Conservation (phyloP, 2,113 vertebrate species). For the Xiphophorus maculatus region DNA sequence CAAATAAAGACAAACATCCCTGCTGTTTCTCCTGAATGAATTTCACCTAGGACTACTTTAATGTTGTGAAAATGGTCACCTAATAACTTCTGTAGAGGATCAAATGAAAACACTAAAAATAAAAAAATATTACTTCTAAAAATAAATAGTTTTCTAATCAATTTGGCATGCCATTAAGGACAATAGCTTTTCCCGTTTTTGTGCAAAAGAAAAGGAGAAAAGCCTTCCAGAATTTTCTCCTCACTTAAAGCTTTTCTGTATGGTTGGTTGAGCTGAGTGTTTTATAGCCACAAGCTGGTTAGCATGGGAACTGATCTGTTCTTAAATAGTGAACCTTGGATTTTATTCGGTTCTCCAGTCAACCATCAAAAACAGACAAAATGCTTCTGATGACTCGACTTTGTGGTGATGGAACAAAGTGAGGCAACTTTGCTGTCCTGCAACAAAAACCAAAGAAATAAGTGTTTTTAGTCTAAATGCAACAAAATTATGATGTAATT, state of each 20-base stretch:
- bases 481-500: too few relatives aligned
- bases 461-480: too few relatives aligned
- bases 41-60: background rate
- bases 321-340: background rate
- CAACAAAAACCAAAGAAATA: too few relatives aligned
- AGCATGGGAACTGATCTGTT: background rate
- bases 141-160: too few relatives aligned
- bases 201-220: background rate
- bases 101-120: background rate
- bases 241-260: background rate
- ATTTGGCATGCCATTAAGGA: too few relatives aligned
- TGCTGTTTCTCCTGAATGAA: background rate
- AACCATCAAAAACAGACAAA: background rate
- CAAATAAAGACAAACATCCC: background rate
- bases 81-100: background rate
- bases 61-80: background rate
- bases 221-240: constrained; percentile 1
- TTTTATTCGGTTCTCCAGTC: background rate
- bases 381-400: background rate
- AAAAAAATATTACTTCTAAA: background rate
- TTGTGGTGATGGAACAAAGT: background rate
- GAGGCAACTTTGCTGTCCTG: background rate
- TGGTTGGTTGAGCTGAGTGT: constrained; percentile 8
- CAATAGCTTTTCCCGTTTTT: too few relatives aligned
- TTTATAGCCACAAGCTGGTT: constrained; percentile 13